Evolutionary conservation across 2,113 vertebrate species (phyloP).

Genomic region (Semnornis frantzii): DNA sequence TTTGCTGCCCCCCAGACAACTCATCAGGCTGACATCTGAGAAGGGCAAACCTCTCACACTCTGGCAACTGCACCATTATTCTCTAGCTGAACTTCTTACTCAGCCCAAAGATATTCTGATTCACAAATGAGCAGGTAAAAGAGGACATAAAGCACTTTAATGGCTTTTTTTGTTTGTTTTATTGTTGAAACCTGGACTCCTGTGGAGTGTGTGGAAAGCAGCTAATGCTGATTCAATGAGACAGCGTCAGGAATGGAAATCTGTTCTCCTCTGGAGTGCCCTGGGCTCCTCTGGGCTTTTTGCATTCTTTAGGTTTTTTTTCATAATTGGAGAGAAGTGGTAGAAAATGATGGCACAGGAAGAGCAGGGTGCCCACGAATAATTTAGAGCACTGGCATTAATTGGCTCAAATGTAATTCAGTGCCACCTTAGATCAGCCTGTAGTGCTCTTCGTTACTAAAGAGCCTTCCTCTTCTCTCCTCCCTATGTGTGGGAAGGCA

Average conservation of each 20-base stretch:
- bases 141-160: not conserved
- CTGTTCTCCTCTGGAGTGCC: conserved; percentile 47
- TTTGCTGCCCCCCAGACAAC: not conserved
- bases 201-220: conserved; percentile 25
- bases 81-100: not conserved
- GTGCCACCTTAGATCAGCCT: not conserved
- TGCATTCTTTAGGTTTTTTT: not conserved
- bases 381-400: conserved; percentile 2
- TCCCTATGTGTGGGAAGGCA: not conserved
- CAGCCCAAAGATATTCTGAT: not conserved
- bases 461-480: not conserved
- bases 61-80: not conserved
- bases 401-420: conserved; percentile 9
- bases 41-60: not conserved
- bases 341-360: not conserved
- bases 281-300: conserved; percentile 8
- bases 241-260: conserved; percentile 53
- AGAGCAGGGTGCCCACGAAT: not conserved
- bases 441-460: fast-evolving
- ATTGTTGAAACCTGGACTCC: conserved; percentile 46
- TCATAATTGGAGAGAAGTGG: conserved; percentile 18
- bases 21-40: conserved; percentile 18
- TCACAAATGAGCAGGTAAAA: conserved; percentile 41
- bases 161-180: not conserved
- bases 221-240: conserved; percentile 56